phyloP scores from a whole-genome alignment of 2,113 vertebrate genomes.

The Damaliscus lunatus region DNA sequence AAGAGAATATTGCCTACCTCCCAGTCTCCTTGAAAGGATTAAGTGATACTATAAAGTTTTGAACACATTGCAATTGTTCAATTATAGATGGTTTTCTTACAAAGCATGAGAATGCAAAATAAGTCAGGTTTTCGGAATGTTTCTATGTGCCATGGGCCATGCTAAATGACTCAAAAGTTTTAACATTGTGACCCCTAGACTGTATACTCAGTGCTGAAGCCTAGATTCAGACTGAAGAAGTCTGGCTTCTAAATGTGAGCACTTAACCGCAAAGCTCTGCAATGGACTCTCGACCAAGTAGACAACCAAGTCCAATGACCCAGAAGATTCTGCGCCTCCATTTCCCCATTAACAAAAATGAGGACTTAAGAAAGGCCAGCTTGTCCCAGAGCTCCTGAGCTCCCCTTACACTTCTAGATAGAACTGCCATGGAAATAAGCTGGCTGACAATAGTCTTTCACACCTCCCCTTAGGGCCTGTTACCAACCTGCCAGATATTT shows the following conservation, averaged over 20 bases:
- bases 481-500: neutral
- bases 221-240: neutral
- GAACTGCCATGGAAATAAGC: neutral
- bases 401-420: neutral
- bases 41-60: neutral
- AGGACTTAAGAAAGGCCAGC: neutral
- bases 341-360: neutral
- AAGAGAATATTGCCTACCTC: neutral
- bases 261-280: neutral
- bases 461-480: neutral
- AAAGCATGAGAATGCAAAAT: neutral
- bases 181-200: neutral
- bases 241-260: neutral
- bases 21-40: neutral
- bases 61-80: neutral
- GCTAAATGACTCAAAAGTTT: neutral
- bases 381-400: neutral
- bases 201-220: neutral
- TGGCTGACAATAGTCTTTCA: neutral
- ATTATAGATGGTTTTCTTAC: neutral
- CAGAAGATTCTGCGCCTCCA: neutral
- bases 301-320: neutral
- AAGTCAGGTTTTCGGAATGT: fast-evolving
- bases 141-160: neutral
- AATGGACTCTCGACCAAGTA: neutral